Evolutionary conservation across 2,797 vertebrate species (phyloP).

Genomic region (Neoniphon sammara): DNA sequence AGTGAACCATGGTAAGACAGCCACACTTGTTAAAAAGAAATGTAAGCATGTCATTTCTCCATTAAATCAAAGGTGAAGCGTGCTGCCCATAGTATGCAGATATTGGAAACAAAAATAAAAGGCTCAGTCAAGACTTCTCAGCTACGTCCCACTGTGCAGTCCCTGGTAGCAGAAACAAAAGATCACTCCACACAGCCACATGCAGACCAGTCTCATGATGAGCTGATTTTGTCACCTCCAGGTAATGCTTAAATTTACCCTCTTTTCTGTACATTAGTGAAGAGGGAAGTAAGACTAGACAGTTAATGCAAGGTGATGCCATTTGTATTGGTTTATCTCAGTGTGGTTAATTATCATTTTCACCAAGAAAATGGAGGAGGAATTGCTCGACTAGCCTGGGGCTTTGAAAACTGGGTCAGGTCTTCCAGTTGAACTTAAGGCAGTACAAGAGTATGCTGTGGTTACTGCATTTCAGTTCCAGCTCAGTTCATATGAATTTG

Average conservation of each 20-base stretch:
- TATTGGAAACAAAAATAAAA: constrained; percentile 49
- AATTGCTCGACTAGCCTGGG: background rate
- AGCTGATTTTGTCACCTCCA: constrained; percentile 69
- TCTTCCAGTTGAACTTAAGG: background rate
- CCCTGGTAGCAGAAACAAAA: constrained; percentile 38
- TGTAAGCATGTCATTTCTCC: constrained; percentile 33
- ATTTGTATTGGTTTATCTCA: background rate
- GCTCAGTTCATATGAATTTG: background rate
- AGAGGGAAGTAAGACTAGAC: background rate
- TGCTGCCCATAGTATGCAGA: constrained; percentile 46
- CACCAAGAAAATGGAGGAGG: background rate
- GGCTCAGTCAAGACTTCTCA: constrained; percentile 16
- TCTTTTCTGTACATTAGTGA: background rate
- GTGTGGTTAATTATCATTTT: background rate
- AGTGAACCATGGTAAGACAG: background rate
- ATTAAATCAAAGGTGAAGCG: constrained; percentile 64
- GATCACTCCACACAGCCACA: constrained; percentile 28
- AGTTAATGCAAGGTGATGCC: background rate
- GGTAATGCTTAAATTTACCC: constrained; percentile 68
- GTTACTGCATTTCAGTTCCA: background rate
- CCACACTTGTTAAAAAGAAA: constrained; percentile 34
- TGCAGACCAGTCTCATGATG: constrained; percentile 52
- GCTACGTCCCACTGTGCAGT: constrained; percentile 36
- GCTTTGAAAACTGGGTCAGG: background rate
- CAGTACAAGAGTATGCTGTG: background rate